These are phyloP conservation scores for Malurus melanocephalus DNA, from an alignment of 2,113 vertebrate genomes.

Conservation along the genomic window DNA sequence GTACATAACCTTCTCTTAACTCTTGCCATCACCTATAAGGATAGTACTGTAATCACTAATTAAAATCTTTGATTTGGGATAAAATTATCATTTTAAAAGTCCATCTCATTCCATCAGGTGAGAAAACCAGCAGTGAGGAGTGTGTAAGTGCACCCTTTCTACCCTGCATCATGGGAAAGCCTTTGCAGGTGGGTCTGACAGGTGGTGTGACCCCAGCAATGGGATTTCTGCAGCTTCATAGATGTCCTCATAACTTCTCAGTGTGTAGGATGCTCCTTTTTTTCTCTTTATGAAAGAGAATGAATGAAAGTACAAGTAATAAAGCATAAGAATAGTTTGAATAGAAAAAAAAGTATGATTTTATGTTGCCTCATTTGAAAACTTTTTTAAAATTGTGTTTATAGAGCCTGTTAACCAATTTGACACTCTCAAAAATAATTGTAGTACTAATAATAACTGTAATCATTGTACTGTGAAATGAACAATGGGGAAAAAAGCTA, in stretches of 20 bases:
- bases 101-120: background rate
- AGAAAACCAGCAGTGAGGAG: background rate
- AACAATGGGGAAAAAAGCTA: background rate
- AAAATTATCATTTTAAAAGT: background rate
- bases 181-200: background rate
- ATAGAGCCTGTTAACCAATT: conserved; percentile 23
- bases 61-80: background rate
- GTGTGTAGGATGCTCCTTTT: background rate
- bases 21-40: background rate
- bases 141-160: background rate
- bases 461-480: conserved; percentile 32
- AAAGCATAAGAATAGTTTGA: background rate
- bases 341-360: background rate
- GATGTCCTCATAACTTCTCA: background rate
- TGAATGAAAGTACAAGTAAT: background rate
- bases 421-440: conserved; percentile 2
- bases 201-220: background rate
- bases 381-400: background rate
- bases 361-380: background rate
- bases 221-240: background rate
- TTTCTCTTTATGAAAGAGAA: background rate
- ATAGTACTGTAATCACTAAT: background rate
- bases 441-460: conserved; percentile 31
- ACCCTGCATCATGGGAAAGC: background rate
- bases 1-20: background rate